A percentile compares a stretch with the other conserved stretches of the same genome.
Conservation (phyloP, 2,797 vertebrate species). For the Austrolebias charrua region DNA sequence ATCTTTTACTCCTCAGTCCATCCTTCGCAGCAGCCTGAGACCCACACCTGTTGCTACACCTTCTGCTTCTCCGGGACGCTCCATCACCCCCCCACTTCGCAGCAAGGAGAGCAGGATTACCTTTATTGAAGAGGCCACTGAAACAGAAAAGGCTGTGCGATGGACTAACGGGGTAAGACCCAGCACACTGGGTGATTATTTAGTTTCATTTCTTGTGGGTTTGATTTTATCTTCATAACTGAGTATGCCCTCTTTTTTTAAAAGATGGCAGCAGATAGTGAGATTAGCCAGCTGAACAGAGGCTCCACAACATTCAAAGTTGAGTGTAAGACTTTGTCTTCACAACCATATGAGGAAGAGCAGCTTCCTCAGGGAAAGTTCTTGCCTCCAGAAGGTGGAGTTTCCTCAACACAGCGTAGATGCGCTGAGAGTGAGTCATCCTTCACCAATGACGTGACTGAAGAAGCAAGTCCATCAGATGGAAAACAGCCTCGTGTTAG, state of each 20-base stretch:
- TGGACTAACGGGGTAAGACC: conserved; percentile 84
- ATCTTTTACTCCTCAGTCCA: conserved; percentile 91
- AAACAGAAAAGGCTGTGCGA: conserved; percentile 65
- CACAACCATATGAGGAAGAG: conserved; percentile 49
- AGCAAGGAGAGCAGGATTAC: conserved; percentile 90
- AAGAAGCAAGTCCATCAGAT: conserved; percentile 28
- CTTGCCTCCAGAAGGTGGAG: conserved; percentile 45
- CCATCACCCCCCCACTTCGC: conserved; percentile 86
- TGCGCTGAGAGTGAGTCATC: conserved; percentile 53
- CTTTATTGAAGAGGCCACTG: conserved; percentile 80
- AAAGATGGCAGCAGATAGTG: conserved; percentile 77
- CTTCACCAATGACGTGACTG: conserved; percentile 55
- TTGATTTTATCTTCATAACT: background rate
- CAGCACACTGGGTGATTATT: background rate
- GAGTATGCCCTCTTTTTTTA: too few relatives aligned
- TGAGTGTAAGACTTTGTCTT: conserved; percentile 62
- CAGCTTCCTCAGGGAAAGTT: conserved; percentile 39
- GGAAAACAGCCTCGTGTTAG: conserved; percentile 30
- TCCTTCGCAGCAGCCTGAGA: conserved; percentile 90
- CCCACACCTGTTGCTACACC: conserved; percentile 89
- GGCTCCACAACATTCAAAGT: conserved; percentile 67
- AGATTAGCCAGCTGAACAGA: conserved; percentile 67
- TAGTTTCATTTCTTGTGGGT: background rate
- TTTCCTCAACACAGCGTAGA: conserved; percentile 39
- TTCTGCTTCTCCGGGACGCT: conserved; percentile 88